Percentiles rank a stretch among this genome's conserved stretches.
Conservation (phyloP, 2,888 invertebrate species). For the Tetropium fuscum region DNA sequence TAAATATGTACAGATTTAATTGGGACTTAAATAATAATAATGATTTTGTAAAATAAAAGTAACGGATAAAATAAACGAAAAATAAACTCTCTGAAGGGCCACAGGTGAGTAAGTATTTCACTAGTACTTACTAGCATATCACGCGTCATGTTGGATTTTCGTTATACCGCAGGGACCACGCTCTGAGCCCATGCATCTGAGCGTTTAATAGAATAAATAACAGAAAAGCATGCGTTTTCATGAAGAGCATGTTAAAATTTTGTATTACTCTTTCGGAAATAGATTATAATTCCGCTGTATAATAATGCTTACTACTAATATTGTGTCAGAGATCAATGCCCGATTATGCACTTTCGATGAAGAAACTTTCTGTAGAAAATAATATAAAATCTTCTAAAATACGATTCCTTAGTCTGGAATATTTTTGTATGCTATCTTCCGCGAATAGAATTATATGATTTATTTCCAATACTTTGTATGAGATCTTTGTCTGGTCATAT, state of each 20-base stretch:
- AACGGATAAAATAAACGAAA: neutral
- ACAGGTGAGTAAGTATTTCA: neutral
- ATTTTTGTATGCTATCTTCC: too few species aligned
- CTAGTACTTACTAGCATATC: neutral
- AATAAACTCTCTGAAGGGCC: neutral
- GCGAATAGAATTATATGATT: conserved; percentile 18
- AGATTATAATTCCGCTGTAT: too few species aligned
- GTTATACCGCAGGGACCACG: conserved; percentile 1
- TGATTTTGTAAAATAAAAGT: conserved; percentile 17
- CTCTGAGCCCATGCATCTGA: neutral
- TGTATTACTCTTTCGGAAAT: too few species aligned
- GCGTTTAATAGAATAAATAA: conserved; percentile 19
- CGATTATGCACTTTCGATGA: too few species aligned
- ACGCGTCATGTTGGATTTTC: neutral
- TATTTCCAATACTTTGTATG: conserved; percentile 24
- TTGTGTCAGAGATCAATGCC: too few species aligned
- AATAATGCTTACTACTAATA: too few species aligned
- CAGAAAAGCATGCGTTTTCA: too few species aligned
- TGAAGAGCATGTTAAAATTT: too few species aligned
- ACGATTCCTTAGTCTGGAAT: too few species aligned
- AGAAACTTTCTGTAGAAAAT: too few species aligned
- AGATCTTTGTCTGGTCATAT: conserved; percentile 34
- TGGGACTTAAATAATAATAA: conserved; percentile 3
- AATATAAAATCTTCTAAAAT: too few species aligned
- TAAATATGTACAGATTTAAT: conserved; percentile 23